phyloP scores from a whole-genome alignment of 2,113 vertebrate genomes.

The Mustelus asterias region DNA sequence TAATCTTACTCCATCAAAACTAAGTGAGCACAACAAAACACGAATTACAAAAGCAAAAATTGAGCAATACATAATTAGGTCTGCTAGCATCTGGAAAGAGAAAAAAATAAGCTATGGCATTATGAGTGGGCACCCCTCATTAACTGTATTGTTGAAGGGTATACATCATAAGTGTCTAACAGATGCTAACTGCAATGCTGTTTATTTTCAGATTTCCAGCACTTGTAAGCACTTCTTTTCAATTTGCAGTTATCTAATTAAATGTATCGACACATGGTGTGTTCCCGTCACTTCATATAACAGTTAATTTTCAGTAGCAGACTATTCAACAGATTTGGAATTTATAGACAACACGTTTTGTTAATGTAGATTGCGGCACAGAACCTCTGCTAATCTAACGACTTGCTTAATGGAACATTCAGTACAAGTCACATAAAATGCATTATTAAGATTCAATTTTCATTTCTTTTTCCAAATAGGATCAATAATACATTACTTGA shows the following conservation, averaged over 20 bases:
- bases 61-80: neutral
- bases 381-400: constrained; percentile 7
- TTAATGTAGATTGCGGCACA: neutral
- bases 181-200: neutral
- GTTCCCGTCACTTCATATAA: neutral
- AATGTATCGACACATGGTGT: neutral
- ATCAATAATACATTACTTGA: constrained; percentile 15
- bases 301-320: neutral
- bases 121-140: neutral
- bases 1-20: neutral
- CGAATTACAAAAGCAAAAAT: neutral
- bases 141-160: neutral
- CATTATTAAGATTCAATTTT: constrained; percentile 16
- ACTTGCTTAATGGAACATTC: neutral
- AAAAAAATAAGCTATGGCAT: neutral
- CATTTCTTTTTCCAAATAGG: constrained; percentile 14
- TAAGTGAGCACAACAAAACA: neutral
- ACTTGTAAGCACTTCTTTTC: neutral
- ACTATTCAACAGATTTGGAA: neutral
- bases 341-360: neutral
- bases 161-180: neutral
- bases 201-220: neutral
- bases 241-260: neutral
- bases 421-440: neutral
- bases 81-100: neutral